A percentile compares a stretch with the other conserved stretches of the same genome.
Evolutionary conservation across 2,797 vertebrate genomes (phyloP).

Genomic region (Harpagifer antarcticus): DNA sequence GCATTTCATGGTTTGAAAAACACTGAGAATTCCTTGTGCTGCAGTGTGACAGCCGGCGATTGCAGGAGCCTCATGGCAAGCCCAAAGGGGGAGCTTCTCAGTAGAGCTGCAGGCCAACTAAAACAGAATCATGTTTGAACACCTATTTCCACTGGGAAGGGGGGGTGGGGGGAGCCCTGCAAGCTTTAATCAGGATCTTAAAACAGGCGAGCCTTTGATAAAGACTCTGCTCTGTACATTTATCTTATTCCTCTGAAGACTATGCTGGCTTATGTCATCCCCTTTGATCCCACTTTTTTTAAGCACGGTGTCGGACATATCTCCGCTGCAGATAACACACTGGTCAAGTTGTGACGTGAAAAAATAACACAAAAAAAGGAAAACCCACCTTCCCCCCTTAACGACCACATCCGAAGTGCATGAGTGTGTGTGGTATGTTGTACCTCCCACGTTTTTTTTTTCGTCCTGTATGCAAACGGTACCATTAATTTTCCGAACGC

Average conservation of each 20-base stretch:
- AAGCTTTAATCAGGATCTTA: constrained; percentile 81
- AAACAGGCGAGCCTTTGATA: constrained; percentile 85
- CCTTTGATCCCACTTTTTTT: constrained; percentile 80
- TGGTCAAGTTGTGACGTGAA: constrained; percentile 60
- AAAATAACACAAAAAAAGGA: constrained; percentile 1
- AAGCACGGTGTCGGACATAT: constrained; percentile 62
- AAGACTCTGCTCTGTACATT: constrained; percentile 71
- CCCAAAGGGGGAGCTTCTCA: constrained; percentile 69
- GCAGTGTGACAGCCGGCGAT: constrained; percentile 68
- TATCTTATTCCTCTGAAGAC: constrained; percentile 79
- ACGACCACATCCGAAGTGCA: constrained; percentile 25
- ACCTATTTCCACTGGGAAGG: constrained; percentile 84
- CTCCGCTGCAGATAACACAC: constrained; percentile 68
- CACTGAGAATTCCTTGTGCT: constrained; percentile 63
- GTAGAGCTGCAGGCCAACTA: constrained; percentile 76
- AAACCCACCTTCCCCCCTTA: constrained; percentile 3
- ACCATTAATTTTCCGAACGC: constrained; percentile 73
- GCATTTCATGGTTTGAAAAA: constrained; percentile 72
- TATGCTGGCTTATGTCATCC: constrained; percentile 78
- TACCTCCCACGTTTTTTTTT: constrained; percentile 33
- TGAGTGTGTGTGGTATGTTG: constrained; percentile 50
- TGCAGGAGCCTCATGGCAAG: constrained; percentile 61
- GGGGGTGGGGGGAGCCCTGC: constrained; percentile 34
- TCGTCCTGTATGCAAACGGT: constrained; percentile 55
- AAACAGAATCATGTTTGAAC: constrained; percentile 87